Base-by-base conservation (phyloP, 1,140 invertebrate genomes). In the Apis florea region DNA sequence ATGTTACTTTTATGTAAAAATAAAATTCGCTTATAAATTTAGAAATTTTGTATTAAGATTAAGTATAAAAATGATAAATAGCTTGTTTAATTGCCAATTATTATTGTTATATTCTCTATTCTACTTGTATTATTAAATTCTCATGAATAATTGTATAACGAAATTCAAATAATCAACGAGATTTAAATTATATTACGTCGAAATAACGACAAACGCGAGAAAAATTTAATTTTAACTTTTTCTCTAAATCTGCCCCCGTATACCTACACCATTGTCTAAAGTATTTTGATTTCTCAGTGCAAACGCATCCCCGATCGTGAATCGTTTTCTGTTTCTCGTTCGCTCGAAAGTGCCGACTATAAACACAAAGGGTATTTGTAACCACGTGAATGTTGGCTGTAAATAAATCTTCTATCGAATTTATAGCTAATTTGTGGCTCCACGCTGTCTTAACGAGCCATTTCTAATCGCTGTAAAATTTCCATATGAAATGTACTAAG, bases 341-440 rank as follows among this genome's bases (percentile, higher is more conserved):
- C 13, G 58, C 31, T 70, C 59, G 67, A 64, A 78, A 78, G 56
- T 77, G 24, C 26, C 73, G 56, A 47, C 73, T 47, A 63, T 82
- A 82, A 82, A 82, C 66, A 47, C 79, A 56, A 82, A 82, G 73
- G 73, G 79, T 66, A 77, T 12, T 31, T 3, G n/a, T 17, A 53
- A 54, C 63, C 63, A 19, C 59, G 47, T 17, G 74, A 49, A 59
- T 54, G 76, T 67, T 70, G 67, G 21, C n/a, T 21, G 74, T 26
- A 56, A 67, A 81, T 82, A 82, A 82, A 82, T 82, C 80, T 82
- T 82, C 53, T 51, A 58, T 82, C 67, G 74, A 71, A 68, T 68
- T 68, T 47, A 11, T 31, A 17, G 66, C 8, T 1, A 26, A 11
- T 17, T 63, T n/a, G 54, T 15, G 66, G 61, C 10, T 19, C 49